phyloP scores from a whole-genome alignment of 2,113 vertebrate species.

The Channa maculata region DNA sequence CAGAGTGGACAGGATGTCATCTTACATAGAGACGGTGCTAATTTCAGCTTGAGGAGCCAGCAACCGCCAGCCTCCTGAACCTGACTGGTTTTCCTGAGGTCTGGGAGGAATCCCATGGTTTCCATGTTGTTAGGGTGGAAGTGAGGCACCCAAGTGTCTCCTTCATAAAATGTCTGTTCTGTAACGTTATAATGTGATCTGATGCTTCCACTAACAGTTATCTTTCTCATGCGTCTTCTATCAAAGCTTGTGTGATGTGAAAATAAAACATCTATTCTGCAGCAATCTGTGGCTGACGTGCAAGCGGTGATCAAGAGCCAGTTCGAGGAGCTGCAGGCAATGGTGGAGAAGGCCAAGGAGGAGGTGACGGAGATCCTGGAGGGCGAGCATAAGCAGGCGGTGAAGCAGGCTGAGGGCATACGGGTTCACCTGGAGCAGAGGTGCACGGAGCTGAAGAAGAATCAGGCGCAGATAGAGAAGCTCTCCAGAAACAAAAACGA shows the following conservation, averaged over 20 bases:
- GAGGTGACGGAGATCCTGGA: slow-evolving; percentile 85
- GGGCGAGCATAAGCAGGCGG: slow-evolving; percentile 80
- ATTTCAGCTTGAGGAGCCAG: background rate
- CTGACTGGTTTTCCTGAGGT: slow-evolving; percentile 14
- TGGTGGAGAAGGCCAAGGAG: slow-evolving; percentile 79
- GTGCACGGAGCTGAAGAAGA: slow-evolving; percentile 80
- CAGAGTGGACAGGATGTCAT: background rate
- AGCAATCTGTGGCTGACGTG: slow-evolving; percentile 86
- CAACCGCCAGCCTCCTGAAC: background rate
- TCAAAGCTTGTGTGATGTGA: background rate
- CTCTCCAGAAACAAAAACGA: slow-evolving; percentile 80
- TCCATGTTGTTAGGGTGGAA: background rate
- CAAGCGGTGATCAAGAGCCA: slow-evolving; percentile 81
- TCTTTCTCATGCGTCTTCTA: no score
- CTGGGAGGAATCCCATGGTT: slow-evolving; percentile 7
- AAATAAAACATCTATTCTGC: background rate
- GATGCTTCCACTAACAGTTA: background rate
- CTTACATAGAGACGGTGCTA: background rate
- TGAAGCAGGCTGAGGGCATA: slow-evolving; percentile 85
- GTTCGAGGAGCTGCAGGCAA: slow-evolving; percentile 82
- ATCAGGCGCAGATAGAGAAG: slow-evolving; percentile 80
- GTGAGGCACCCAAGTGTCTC: background rate
- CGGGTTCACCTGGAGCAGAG: slow-evolving; percentile 84
- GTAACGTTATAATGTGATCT: background rate
- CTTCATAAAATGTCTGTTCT: background rate